Evolutionary conservation across 2,888 invertebrate species (phyloP).

Genomic region (Erebia palarica): DNA sequence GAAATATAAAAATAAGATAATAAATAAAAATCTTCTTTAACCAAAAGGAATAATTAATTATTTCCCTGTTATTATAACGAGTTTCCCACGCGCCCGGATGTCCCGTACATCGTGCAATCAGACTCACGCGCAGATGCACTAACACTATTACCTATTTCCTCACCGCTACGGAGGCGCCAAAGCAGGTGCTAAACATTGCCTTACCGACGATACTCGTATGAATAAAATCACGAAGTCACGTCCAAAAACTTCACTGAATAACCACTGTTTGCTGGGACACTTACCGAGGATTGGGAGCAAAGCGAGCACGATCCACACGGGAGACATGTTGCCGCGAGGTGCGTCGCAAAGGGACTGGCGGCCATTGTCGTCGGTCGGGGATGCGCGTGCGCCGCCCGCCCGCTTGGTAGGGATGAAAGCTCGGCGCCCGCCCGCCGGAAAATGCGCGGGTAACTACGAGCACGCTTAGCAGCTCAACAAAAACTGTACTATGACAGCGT

Average conservation of each 20-base stretch:
- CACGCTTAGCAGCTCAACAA: constrained; percentile 2
- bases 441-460: constrained; percentile 20
- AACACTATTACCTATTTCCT: constrained; percentile 51
- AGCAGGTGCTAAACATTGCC: constrained; percentile 10
- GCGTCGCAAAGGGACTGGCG: constrained; percentile 72
- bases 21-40: neutral
- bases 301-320: constrained; percentile 74
- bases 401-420: constrained; percentile 42
- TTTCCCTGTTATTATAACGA: constrained; percentile 34
- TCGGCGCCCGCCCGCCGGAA: constrained; percentile 39
- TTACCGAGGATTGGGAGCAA: constrained; percentile 79
- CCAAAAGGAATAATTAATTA: constrained; percentile 21
- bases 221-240: constrained; percentile 43
- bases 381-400: constrained; percentile 69
- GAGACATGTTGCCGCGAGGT: constrained; percentile 77
- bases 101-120: constrained; percentile 49
- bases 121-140: constrained; percentile 39
- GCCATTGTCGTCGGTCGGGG: constrained; percentile 32
- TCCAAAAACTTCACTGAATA: constrained; percentile 44
- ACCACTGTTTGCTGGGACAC: constrained; percentile 44
- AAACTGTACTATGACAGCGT: constrained; percentile 7
- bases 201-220: neutral
- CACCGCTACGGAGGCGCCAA: constrained; percentile 30
- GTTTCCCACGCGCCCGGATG: constrained; percentile 62
- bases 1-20: neutral